These are phyloP conservation scores for Cydia amplana DNA, from an alignment of 1,140 invertebrate species.

Conservation along the genomic window DNA sequence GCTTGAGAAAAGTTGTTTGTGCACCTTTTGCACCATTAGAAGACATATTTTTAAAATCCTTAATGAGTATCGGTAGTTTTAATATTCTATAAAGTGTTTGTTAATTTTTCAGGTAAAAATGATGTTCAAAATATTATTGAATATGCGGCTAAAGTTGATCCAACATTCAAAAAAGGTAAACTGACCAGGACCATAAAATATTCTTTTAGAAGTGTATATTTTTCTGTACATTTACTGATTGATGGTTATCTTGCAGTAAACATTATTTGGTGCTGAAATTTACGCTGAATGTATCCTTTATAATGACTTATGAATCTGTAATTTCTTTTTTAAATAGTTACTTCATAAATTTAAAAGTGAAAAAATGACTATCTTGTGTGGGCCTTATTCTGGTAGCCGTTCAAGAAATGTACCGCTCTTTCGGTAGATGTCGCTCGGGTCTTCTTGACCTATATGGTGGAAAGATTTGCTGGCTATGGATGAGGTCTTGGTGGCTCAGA, in stretches of 20 bases:
- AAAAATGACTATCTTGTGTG: no score
- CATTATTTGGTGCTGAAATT: not conserved
- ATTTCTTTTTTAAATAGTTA: no score
- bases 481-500: no score
- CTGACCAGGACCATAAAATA: not conserved
- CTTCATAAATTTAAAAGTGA: no score
- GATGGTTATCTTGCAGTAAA: not conserved
- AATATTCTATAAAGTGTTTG: slow-evolving; percentile 16
- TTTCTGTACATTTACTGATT: not conserved
- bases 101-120: slow-evolving; percentile 51
- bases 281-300: not conserved
- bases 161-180: slow-evolving; percentile 61
- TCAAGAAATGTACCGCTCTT: no score
- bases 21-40: no score
- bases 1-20: no score
- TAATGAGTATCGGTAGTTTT: not conserved
- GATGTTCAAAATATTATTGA: slow-evolving; percentile 58
- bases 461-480: no score
- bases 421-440: no score
- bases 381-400: no score
- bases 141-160: slow-evolving; percentile 50
- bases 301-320: not conserved
- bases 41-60: no score
- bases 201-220: not conserved
- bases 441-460: no score